Percentiles rank a stretch among this genome's conserved stretches.
These are phyloP conservation scores for Cantharis flavilabris DNA, from an alignment of 2,888 invertebrate species.

Conservation along the genomic window DNA sequence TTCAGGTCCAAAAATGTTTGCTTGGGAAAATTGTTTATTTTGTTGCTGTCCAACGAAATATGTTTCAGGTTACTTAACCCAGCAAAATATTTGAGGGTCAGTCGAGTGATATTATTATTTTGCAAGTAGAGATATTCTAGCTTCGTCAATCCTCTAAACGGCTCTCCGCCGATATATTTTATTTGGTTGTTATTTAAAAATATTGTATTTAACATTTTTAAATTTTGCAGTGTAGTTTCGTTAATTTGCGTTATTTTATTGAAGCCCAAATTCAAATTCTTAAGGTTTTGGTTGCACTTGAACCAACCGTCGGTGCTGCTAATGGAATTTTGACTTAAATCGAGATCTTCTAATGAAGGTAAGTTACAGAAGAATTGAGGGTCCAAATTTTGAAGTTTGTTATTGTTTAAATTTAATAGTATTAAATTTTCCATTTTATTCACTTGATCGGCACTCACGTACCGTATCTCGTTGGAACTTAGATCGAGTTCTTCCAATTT, in stretches of 20 bases:
- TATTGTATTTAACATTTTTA: slow-evolving; percentile 47
- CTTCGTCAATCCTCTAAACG: slow-evolving; percentile 49
- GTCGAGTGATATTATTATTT: slow-evolving; percentile 49
- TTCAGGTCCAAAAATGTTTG: slow-evolving; percentile 3
- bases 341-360: neutral
- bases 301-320: slow-evolving; percentile 39
- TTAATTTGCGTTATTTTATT: slow-evolving; percentile 5
- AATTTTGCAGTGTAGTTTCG: neutral
- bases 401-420: neutral
- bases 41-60: slow-evolving; percentile 53
- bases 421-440: neutral
- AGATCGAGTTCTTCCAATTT: slow-evolving; percentile 47
- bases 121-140: slow-evolving; percentile 52
- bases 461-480: slow-evolving; percentile 45
- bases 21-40: slow-evolving; percentile 15
- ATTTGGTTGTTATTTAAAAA: slow-evolving; percentile 51
- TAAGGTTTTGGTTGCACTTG: slow-evolving; percentile 6
- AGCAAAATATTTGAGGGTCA: slow-evolving; percentile 50
- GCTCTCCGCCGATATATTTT: slow-evolving; percentile 47
- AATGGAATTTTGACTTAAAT: slow-evolving; percentile 49
- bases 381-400: neutral
- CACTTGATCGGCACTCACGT: slow-evolving; percentile 2
- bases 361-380: slow-evolving; percentile 1
- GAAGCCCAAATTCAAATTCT: slow-evolving; percentile 8
- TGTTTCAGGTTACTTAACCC: slow-evolving; percentile 48